phyloP scores from a whole-genome alignment of 2,797 vertebrate species.

The Gephyroberyx darwinii region DNA sequence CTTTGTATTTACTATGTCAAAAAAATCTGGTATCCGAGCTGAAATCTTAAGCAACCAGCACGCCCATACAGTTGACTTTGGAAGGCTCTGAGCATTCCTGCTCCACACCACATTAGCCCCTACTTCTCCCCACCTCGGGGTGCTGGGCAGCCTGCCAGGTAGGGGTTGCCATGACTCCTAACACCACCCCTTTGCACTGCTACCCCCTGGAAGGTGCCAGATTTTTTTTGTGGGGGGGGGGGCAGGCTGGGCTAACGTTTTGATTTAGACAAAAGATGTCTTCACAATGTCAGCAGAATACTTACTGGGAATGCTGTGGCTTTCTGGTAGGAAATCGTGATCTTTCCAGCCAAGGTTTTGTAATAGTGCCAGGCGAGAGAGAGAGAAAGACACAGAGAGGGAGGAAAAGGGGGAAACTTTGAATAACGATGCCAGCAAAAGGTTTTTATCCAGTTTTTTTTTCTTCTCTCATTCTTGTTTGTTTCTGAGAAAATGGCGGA shows the following conservation, averaged over 20 bases:
- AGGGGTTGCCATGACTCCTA: constrained; percentile 96
- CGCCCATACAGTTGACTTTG: constrained; percentile 90
- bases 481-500: constrained; percentile 93
- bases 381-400: constrained; percentile 77
- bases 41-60: constrained; percentile 86
- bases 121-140: constrained; percentile 87
- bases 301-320: constrained; percentile 90
- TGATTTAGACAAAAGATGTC: constrained; percentile 97
- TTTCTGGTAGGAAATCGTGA: constrained; percentile 89
- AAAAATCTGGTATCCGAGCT: constrained; percentile 64
- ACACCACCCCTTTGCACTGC: constrained; percentile 72
- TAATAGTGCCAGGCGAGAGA: constrained; percentile 83
- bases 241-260: constrained; percentile 89
- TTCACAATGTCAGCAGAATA: constrained; percentile 94
- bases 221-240: constrained; percentile 84
- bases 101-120: constrained; percentile 88
- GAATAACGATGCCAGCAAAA: constrained; percentile 84
- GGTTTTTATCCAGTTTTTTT: constrained; percentile 77
- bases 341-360: constrained; percentile 89
- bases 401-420: constrained; percentile 83
- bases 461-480: constrained; percentile 80
- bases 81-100: constrained; percentile 88
- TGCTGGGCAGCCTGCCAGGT: constrained; percentile 95
- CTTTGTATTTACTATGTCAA: constrained; percentile 64
- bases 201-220: constrained; percentile 88